A percentile compares a stretch with the other conserved stretches of the same genome.
Conservation (phyloP, 2,113 vertebrate genomes). For the Cavia aperea region DNA sequence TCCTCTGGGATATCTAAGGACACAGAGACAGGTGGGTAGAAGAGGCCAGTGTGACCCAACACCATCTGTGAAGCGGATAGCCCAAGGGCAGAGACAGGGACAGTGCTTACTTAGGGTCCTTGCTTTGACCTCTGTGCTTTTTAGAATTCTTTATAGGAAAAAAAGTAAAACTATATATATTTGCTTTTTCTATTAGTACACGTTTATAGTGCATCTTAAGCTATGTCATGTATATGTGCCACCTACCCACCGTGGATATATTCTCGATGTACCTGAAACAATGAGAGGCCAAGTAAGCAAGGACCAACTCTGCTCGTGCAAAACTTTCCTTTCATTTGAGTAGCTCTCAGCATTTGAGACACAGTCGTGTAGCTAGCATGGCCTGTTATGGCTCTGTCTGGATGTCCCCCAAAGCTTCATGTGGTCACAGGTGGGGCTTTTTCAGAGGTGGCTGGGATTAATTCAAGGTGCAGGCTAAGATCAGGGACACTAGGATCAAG, state of each 20-base stretch:
- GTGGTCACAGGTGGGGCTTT: background rate
- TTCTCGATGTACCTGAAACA: background rate
- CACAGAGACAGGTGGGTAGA: background rate
- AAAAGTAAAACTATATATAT: background rate
- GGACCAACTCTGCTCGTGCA: background rate
- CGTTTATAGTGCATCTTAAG: background rate
- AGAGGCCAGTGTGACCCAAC: background rate
- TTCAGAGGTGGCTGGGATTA: background rate
- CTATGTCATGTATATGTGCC: background rate
- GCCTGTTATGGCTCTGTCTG: background rate
- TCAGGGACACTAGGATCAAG: background rate
- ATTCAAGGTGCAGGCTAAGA: background rate
- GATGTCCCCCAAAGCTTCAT: background rate
- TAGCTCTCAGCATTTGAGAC: background rate
- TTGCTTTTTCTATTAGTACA: background rate
- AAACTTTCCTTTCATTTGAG: background rate
- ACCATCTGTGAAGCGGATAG: too few relatives aligned
- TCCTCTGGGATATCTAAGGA: background rate
- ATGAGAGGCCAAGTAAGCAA: background rate
- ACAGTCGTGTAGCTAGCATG: background rate
- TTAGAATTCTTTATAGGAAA: background rate
- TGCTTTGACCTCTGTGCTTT: background rate
- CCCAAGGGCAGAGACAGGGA: background rate
- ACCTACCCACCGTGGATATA: background rate
- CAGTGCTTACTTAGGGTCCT: too few relatives aligned